Base-by-base conservation (phyloP, 37 sponge, comb jelly and placozoan species). In the Tethya wilhelma region DNA sequence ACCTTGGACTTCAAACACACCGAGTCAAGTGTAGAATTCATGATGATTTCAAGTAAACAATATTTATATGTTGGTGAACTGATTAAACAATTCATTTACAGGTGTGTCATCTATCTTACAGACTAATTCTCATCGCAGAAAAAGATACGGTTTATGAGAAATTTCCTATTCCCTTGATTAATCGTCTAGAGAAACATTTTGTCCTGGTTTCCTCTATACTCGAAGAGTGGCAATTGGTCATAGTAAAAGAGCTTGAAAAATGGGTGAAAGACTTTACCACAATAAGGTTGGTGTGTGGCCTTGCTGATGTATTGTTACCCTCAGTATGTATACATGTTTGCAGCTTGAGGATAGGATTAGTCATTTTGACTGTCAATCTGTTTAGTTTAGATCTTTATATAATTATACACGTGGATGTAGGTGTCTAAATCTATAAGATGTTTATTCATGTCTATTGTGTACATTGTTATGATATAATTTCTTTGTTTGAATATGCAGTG, bases 141-240 rank as follows among this genome's bases (percentile, higher is more conserved):
- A 92, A 87, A 57, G 79, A 83, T 32, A 92, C 87, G 36, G 93
- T 96, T 11, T 87, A 93, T 69, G 81, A 79, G 17, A 87, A 90
- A 71, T 97, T 97, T 58, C 97, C 97, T 4, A 97, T 84, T 38
- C 97, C 97, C 9, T 85, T 97, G 22, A 93, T 97, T 40, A 97
- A 97, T 67, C 89, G 97, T 9, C 84, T 97, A 60, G 97, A 97
- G 79, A 97, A 97, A 46, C 97, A 97, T 44, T 89, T 93, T 75
- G 87, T 97, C 33, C 85, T 86, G 31, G 67, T 81, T 23, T 87
- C 89, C 28, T 87, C 89, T 73, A 77, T 95, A 2, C 87, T 93
- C 19, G 38, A 59, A 44, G 74, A 76, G 0, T 53, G 57, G 62
- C 92, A 95, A 44, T 38, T 70, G 32, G 63, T 78, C 4, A 38